These are phyloP conservation scores for Lepus timidus DNA, from an alignment of 2,113 vertebrate genomes.

Conservation along the genomic window DNA sequence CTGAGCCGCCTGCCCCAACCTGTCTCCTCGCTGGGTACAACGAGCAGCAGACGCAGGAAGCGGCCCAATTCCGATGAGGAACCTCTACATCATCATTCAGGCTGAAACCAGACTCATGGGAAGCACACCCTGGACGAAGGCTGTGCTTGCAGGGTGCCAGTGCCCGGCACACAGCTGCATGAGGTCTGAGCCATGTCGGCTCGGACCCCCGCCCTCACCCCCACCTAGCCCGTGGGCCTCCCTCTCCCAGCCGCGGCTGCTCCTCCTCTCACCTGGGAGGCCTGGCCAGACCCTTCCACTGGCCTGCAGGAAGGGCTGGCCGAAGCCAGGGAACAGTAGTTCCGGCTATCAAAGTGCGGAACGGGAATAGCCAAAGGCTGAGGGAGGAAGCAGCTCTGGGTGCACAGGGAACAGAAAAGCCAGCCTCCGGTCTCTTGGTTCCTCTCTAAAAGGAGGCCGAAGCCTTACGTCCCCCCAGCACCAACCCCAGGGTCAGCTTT, in stretches of 20 bases:
- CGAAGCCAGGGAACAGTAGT: not conserved
- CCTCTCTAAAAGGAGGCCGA: not conserved
- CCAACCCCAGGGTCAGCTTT: no score
- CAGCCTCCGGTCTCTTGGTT: not conserved
- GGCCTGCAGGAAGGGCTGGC: not conserved
- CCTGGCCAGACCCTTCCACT: not conserved
- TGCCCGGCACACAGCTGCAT: not conserved
- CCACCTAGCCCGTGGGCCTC: not conserved
- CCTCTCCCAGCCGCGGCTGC: not conserved
- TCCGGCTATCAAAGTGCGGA: not conserved
- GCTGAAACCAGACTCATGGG: not conserved
- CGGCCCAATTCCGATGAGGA: conserved; percentile 14
- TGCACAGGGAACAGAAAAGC: not conserved
- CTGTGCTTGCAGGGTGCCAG: not conserved
- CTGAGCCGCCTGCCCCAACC: not conserved
- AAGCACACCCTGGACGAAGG: accelerated
- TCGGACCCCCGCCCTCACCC: no score
- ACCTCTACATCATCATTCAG: not conserved
- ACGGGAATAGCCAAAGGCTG: not conserved
- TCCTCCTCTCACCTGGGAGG: not conserved
- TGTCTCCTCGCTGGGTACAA: not conserved
- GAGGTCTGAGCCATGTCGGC: not conserved
- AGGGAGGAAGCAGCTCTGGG: conserved; percentile 44
- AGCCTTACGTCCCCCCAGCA: not conserved
- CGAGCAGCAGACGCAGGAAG: conserved; percentile 9